Base-by-base conservation (phyloP, 2,797 vertebrate genomes). In the Oryzias dopingdopingensis region DNA sequence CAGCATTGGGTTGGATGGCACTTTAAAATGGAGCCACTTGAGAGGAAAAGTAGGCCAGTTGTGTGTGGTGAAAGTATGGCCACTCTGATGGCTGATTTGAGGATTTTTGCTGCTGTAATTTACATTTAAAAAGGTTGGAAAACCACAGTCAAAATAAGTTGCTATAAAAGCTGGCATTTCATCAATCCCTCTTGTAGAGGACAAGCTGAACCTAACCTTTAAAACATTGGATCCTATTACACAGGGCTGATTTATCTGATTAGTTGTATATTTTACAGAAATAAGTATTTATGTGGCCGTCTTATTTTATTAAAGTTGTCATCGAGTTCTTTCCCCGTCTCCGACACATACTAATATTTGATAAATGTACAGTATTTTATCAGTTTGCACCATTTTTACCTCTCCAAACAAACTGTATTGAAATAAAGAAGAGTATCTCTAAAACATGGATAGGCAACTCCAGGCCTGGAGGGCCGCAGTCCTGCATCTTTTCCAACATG, bases 1-100 rank as follows among this genome's bases (percentile, higher is more conserved):
- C 56, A 54, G 59, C 49, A 63, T 70, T 72, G 64, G 56, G 60
- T 79, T 76, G 72, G 71, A 74, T 50, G 37, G 70, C 72, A 82
- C 32, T 62, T 84, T 85, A 81, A 74, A 75, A 62, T 71, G 43
- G 60, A 77, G 78, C 64, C 64, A 67, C 70, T 80, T 72, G 54
- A 74, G 57, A 67, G 62, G 3, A 73, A 74, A 80, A 80, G 70
- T 83, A 77, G 84, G 78, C 48, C 77, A 66, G 47, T 18, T 56
- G 56, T 59, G 57, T 44, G 45, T 22, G 52, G 48, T 68, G 67
- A 68, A 24, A 62, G 49, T 50, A 14, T 29, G 61, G 69, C 52
- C 58, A 60, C 55, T 56, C 59, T 47, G 59, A 67, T 52, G 65
- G 62, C 62, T 44, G 29, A 5, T 70, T 74, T 56, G 42, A 59